Percentiles rank a stretch among this genome's conserved stretches.
phyloP scores from a whole-genome alignment of 2,888 invertebrate genomes.

The Archips crataeganus region DNA sequence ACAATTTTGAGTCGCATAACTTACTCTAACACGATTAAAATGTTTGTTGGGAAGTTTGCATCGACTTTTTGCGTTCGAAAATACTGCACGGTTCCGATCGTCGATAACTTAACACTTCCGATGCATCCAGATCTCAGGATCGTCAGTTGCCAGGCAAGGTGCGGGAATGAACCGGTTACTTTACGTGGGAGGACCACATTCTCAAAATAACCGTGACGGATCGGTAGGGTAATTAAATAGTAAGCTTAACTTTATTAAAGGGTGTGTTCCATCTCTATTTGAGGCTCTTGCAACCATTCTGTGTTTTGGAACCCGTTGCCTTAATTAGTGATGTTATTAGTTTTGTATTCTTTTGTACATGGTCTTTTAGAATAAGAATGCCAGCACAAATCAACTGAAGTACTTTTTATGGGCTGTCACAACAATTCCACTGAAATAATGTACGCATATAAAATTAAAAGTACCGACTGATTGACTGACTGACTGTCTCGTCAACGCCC shows the following conservation, averaged over 20 bases:
- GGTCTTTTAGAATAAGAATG: too few species aligned
- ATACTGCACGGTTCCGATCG: background rate
- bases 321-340: background rate
- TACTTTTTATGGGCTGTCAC: too few species aligned
- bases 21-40: too few species aligned
- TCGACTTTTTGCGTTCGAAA: too few species aligned
- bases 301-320: background rate
- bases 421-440: too few species aligned
- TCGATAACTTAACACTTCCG: background rate
- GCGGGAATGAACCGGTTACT: slow-evolving; percentile 63
- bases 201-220: slow-evolving; percentile 60
- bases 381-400: too few species aligned
- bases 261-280: background rate
- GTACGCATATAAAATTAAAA: too few species aligned
- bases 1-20: too few species aligned
- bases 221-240: slow-evolving; percentile 18
- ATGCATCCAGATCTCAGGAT: slow-evolving; percentile 4
- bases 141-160: slow-evolving; percentile 39
- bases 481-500: too few species aligned
- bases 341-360: background rate
- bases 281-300: background rate
- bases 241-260: slow-evolving; percentile 10
- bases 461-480: too few species aligned
- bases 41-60: too few species aligned
- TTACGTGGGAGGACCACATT: slow-evolving; percentile 69